Evolutionary conservation across 35 echinoderm and acorn worm species (phyloP).

Genomic region (Chiridota heheva): DNA sequence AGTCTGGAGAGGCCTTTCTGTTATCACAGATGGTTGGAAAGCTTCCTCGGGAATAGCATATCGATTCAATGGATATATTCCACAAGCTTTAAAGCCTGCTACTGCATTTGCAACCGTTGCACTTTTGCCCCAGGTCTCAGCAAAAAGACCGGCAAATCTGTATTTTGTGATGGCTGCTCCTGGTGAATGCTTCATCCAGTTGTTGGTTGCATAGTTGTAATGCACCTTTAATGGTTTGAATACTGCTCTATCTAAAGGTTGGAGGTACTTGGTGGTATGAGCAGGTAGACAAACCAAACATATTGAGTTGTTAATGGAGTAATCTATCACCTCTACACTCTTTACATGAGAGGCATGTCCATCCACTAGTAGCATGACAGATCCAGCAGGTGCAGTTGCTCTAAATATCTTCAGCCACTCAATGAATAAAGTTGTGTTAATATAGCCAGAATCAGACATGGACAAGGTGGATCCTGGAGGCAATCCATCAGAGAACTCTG

Average conservation of each 20-base stretch:
- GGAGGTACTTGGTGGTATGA: slow-evolving; percentile 54
- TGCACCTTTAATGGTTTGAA: slow-evolving; percentile 41
- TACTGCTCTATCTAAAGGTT: slow-evolving; percentile 44
- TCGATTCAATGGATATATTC: slow-evolving; percentile 57
- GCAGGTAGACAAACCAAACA: slow-evolving; percentile 41
- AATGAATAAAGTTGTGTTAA: slow-evolving; percentile 47
- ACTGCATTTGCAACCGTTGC: slow-evolving; percentile 39
- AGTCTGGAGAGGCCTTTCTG: slow-evolving; percentile 31
- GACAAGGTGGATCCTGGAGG: slow-evolving; percentile 44
- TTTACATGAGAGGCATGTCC: slow-evolving; percentile 24
- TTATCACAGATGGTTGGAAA: slow-evolving; percentile 2
- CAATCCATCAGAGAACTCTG: slow-evolving; percentile 35
- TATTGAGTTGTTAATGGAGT: slow-evolving; percentile 26
- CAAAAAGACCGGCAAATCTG: slow-evolving; percentile 42
- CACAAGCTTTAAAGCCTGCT: slow-evolving; percentile 35
- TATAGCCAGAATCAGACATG: slow-evolving; percentile 28
- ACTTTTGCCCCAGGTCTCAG: slow-evolving; percentile 48
- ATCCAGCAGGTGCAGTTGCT: slow-evolving; percentile 10
- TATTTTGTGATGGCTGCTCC: slow-evolving; percentile 45
- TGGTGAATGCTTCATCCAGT: slow-evolving; percentile 18
- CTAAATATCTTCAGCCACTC: slow-evolving; percentile 43
- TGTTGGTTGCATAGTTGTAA: slow-evolving; percentile 48
- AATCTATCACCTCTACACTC: background rate
- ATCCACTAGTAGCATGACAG: background rate
- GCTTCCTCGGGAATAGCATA: slow-evolving; percentile 48